phyloP scores from a whole-genome alignment of 2,797 vertebrate species.

The Propithecus perrieri region DNA sequence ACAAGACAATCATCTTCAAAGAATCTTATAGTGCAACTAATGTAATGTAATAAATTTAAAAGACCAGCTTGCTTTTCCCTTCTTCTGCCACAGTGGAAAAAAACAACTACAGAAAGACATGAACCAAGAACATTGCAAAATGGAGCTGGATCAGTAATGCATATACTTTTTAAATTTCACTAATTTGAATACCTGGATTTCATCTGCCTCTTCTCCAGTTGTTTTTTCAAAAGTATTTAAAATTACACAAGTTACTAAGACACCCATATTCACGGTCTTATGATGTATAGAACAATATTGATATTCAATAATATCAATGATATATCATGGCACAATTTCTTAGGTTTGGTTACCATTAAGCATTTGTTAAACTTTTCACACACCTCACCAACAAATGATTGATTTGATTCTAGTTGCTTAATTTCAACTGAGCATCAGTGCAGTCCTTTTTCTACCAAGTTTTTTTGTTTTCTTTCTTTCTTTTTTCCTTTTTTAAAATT shows the following conservation, averaged over 20 bases:
- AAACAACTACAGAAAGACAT: not conserved
- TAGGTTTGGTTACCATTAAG: slow-evolving; percentile 68
- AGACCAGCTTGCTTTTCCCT: not conserved
- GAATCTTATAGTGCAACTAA: slow-evolving; percentile 69
- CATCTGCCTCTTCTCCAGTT: not conserved
- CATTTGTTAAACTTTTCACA: slow-evolving; percentile 70
- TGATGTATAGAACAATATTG: not conserved
- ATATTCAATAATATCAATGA: slow-evolving; percentile 37
- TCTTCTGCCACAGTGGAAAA: not conserved
- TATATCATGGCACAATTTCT: slow-evolving; percentile 32
- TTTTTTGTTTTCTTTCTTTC: not conserved
- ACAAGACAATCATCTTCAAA: slow-evolving; percentile 72
- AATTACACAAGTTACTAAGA: not conserved
- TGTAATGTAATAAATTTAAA: slow-evolving; percentile 71
- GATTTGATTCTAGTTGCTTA: slow-evolving; percentile 79
- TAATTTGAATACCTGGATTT: slow-evolving; percentile 46
- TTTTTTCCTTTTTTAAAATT: slow-evolving; percentile 45
- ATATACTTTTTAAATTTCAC: not conserved
- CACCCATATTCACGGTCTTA: not conserved
- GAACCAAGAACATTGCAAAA: not conserved
- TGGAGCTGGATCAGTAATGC: not conserved
- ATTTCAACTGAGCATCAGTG: slow-evolving; percentile 76
- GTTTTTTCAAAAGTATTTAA: slow-evolving; percentile 25
- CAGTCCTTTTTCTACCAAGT: not conserved
- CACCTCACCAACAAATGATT: slow-evolving; percentile 71